phyloP scores from a whole-genome alignment of 2,888 invertebrate genomes.

The Euplagia quadripunctaria region DNA sequence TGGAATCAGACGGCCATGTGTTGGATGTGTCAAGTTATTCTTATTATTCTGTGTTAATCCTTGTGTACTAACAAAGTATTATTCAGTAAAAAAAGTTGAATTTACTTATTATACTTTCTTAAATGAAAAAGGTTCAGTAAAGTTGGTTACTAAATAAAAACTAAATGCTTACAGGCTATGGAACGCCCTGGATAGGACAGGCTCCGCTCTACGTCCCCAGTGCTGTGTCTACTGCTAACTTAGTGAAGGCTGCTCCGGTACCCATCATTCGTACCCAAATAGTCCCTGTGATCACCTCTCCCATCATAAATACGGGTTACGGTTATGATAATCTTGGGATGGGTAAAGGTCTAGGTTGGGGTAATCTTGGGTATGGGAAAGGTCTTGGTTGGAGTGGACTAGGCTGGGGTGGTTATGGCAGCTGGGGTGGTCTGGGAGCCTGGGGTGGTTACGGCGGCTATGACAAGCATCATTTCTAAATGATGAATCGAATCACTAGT shows the following conservation, averaged over 20 bases:
- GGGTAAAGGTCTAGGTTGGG: not conserved
- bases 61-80: no score
- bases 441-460: slow-evolving; percentile 16
- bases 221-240: slow-evolving; percentile 73
- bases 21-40: no score
- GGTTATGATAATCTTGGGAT: slow-evolving; percentile 1
- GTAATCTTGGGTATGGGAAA: not conserved
- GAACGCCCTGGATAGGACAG: slow-evolving; percentile 44
- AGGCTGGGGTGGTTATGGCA: slow-evolving; percentile 5
- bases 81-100: no score
- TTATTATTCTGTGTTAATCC: no score
- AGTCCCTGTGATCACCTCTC: slow-evolving; percentile 59
- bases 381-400: not conserved
- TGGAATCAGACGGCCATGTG: no score
- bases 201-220: slow-evolving; percentile 57
- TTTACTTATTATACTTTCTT: no score
- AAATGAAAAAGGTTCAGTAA: not conserved
- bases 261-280: slow-evolving; percentile 69
- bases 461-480: slow-evolving; percentile 16
- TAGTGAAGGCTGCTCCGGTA: slow-evolving; percentile 75
- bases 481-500: slow-evolving; percentile 23
- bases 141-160: not conserved
- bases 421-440: not conserved
- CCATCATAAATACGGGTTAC: slow-evolving; percentile 17
- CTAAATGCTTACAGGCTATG: slow-evolving; percentile 35